These are phyloP conservation scores for Saccopteryx leptura DNA, from an alignment of 2,113 vertebrate species.

Conservation along the genomic window DNA sequence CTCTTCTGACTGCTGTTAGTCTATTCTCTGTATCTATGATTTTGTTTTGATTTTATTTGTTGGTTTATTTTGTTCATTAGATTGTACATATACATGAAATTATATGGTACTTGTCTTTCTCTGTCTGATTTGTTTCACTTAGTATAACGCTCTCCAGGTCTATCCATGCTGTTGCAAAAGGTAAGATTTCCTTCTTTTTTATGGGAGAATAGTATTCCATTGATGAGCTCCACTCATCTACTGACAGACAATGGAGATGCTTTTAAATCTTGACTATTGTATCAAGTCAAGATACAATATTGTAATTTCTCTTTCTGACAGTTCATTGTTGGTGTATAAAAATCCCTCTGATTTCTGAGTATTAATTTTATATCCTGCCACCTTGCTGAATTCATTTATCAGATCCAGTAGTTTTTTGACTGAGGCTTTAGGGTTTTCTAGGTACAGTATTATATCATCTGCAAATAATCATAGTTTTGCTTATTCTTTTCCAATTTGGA, in stretches of 20 bases:
- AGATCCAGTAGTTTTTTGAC: too few relatives aligned
- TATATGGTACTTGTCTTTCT: neutral
- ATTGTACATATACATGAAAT: neutral
- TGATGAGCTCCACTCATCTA: neutral
- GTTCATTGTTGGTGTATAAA: too few relatives aligned
- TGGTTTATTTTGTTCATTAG: neutral
- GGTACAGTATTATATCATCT: too few relatives aligned
- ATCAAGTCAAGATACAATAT: too few relatives aligned
- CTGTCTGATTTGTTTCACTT: neutral
- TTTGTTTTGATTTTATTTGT: neutral
- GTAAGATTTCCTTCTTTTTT: neutral
- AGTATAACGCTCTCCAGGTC: neutral
- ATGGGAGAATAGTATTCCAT: neutral
- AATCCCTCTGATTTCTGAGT: too few relatives aligned
- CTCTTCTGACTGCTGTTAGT: neutral
- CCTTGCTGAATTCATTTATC: too few relatives aligned
- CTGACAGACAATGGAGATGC: neutral
- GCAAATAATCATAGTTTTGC: too few relatives aligned
- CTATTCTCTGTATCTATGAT: neutral
- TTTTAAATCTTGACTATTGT: neutral
- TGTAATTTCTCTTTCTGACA: too few relatives aligned
- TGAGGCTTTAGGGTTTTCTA: too few relatives aligned
- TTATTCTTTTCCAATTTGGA: too few relatives aligned
- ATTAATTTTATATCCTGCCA: too few relatives aligned
- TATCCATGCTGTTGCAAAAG: neutral